Evolutionary conservation across 2,797 vertebrate genomes (phyloP), one percentile per base, ranked within the genome.

Genomic region (Netta rufina): DNA sequence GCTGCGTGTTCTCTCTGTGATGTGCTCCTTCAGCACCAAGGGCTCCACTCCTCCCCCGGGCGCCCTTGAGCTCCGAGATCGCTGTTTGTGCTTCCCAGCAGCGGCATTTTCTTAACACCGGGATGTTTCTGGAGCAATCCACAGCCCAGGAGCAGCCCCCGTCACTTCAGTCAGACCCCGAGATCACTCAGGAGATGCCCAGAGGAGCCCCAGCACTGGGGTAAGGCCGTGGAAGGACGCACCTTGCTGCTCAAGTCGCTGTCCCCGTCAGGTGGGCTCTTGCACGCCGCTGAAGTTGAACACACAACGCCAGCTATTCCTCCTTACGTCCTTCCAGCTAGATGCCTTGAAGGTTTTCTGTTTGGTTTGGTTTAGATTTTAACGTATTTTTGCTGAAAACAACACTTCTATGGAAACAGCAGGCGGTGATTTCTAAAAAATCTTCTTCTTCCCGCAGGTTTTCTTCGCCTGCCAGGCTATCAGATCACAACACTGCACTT

Each of bases 51-150:
- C 76, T 69, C 61, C 58, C 82, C 11, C 27, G 3, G 30, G 21
- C 8, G 87, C 61, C 94, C 94, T 90, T 94, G 84, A 89, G 89
- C 16, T 85, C 80, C 11, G 73, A 51, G 24, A 86, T 64, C 67
- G 78, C 56, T 2, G 4, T 28, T 76, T 1, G 2, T 2, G 5
- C 64, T 49, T 19, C 71, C 71, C 25, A 61, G 54, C 47, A 62
- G 72, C 5, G 1, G 65, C 41, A 6, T 25, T 60, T 73, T 58
- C 61, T 43, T 33, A 36, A 86, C 71, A 10, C 24, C 1, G 24
- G 77, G 84, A 17, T 33, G 6, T n/a, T n/a, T 43, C 51, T 17
- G 11, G 64, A 85, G 79, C 36, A 8, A 25, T 4, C 25, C 25
- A 47, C 39, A n/a, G 1, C 2, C 66, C 85, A 62, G 78, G 70